These are phyloP conservation scores for Punctoribates punctum DNA, from an alignment of 2,888 invertebrate genomes.

Conservation along the genomic window DNA sequence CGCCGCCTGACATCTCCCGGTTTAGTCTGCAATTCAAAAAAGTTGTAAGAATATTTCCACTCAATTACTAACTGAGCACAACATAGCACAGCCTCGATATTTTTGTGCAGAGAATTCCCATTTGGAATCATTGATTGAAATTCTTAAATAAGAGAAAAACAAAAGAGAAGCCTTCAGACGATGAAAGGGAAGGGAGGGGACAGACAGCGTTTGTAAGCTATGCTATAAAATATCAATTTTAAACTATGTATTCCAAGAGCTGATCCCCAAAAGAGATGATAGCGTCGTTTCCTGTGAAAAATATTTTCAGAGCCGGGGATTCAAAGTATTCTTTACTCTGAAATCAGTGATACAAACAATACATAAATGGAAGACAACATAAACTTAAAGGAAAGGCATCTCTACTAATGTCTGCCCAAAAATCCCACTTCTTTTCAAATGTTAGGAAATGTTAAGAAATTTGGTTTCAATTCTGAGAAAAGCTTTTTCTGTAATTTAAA, in stretches of 20 bases:
- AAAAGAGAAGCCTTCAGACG: background rate
- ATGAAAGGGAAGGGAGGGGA: background rate
- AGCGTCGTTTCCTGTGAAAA: slow-evolving; percentile 20
- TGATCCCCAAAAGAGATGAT: background rate
- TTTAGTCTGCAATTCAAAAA: slow-evolving; percentile 64
- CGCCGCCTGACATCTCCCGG: slow-evolving; percentile 79
- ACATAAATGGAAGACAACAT: background rate
- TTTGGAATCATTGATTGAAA: slow-evolving; percentile 1
- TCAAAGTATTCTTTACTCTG: background rate
- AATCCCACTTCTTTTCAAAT: background rate
- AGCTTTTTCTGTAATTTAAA: background rate
- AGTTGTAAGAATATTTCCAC: background rate
- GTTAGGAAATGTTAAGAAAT: background rate
- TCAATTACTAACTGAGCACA: background rate
- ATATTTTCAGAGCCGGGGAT: background rate
- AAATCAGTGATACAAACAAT: slow-evolving; percentile 12
- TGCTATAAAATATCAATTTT: slow-evolving; percentile 24
- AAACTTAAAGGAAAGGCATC: background rate
- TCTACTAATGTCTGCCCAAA: background rate
- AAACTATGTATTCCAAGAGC: background rate
- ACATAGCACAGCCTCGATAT: background rate
- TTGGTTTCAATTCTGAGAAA: too few species aligned
- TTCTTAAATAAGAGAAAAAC: slow-evolving; percentile 11
- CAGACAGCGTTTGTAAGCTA: background rate
- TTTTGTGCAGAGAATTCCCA: background rate